Conservation (phyloP, 2,797 vertebrate genomes). For the Malurus splendens region DNA sequence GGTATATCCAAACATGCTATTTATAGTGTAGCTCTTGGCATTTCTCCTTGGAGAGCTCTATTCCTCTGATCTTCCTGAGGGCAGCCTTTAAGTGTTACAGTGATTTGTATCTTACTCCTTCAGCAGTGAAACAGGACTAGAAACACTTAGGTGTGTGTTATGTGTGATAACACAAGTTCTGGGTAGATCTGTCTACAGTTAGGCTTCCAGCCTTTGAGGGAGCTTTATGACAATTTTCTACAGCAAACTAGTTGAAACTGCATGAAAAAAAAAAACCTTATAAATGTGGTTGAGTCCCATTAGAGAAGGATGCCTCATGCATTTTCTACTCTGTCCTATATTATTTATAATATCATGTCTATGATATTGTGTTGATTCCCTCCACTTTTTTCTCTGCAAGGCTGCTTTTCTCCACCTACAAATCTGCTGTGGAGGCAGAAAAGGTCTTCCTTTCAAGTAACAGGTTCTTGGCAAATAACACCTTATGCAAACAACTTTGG, state of each 20-base stretch:
- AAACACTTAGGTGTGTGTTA: background rate
- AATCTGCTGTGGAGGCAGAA: background rate
- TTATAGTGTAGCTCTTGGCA: background rate
- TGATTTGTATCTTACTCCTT: background rate
- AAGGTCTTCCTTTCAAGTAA: constrained; percentile 7
- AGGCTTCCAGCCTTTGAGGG: background rate
- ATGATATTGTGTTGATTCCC: background rate
- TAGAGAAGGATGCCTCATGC: background rate
- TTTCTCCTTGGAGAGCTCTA: background rate
- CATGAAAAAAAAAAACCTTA: background rate
- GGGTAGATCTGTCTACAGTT: background rate
- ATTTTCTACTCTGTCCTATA: background rate
- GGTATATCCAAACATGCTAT: background rate
- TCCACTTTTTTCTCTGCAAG: background rate
- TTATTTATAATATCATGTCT: background rate
- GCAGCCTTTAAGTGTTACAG: background rate
- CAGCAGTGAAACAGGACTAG: background rate
- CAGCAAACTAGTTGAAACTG: background rate
- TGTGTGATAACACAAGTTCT: background rate
- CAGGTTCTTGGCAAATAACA: background rate
- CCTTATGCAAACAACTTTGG: constrained; percentile 1
- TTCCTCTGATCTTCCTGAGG: background rate
- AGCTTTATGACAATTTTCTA: background rate
- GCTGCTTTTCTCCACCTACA: background rate
- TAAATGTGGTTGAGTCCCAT: background rate